Evolutionary conservation across 2,888 invertebrate species (phyloP).

Genomic region (Daptonema setosum): DNA sequence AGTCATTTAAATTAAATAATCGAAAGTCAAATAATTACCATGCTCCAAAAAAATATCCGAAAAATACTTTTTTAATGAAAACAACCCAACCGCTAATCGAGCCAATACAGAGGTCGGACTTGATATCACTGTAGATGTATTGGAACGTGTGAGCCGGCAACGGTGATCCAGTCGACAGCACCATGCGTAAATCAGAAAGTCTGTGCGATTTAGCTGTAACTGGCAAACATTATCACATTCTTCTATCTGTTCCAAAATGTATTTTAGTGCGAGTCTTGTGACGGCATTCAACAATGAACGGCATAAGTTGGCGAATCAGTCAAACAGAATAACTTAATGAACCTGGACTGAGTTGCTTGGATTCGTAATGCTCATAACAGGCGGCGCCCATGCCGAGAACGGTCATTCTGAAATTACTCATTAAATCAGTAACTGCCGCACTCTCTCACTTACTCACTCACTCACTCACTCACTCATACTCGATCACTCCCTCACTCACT

Average conservation of each 20-base stretch:
- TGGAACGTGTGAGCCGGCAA: constrained; percentile 35
- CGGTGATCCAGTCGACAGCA: constrained; percentile 37
- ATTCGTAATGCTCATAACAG: constrained; percentile 35
- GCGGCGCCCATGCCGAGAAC: constrained; percentile 38
- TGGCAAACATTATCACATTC: neutral
- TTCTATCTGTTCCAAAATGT: neutral
- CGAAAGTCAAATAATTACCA: neutral
- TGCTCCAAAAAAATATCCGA: neutral
- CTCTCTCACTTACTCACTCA: too few species aligned
- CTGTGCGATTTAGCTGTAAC: constrained; percentile 31
- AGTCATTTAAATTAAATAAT: too few species aligned
- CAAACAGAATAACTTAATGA: constrained; percentile 4
- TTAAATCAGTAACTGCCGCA: constrained; percentile 6
- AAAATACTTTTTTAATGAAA: neutral
- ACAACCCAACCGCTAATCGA: constrained; percentile 31
- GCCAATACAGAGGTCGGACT: constrained; percentile 32
- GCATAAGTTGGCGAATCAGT: too few species aligned
- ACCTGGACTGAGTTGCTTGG: constrained; percentile 30
- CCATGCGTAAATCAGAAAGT: constrained; percentile 31
- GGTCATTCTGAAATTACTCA: constrained; percentile 29
- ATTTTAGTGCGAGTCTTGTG: neutral
- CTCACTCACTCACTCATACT: too few species aligned
- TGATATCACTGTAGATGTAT: constrained; percentile 37
- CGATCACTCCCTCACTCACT: too few species aligned
- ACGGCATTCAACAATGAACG: neutral